These are phyloP conservation scores for Parnassius smintheus DNA, from an alignment of 2,888 invertebrate genomes.

Conservation along the genomic window DNA sequence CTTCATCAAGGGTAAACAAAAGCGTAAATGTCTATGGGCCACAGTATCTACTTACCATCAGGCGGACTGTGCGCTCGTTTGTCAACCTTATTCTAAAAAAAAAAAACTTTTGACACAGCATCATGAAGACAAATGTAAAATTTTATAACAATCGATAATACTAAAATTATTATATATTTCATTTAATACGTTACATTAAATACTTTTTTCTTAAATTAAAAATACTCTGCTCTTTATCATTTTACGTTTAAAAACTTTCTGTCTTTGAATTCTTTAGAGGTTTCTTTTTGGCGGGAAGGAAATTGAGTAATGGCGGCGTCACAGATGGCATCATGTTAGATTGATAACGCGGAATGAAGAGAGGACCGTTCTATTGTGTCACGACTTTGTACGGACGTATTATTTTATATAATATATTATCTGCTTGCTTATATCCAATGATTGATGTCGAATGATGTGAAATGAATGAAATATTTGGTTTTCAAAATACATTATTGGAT, in stretches of 20 bases:
- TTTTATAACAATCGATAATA: too few relatives aligned
- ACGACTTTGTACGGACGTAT: slow-evolving; percentile 39
- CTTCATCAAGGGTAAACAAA: too few relatives aligned
- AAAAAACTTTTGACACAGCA: too few relatives aligned
- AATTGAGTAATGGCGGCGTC: slow-evolving; percentile 78
- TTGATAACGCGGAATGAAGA: slow-evolving; percentile 75
- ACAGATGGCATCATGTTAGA: slow-evolving; percentile 79
- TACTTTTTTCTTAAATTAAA: too few relatives aligned
- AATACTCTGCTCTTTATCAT: background rate
- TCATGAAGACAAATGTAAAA: too few relatives aligned
- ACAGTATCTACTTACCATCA: too few relatives aligned
- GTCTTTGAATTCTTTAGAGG: slow-evolving; percentile 54
- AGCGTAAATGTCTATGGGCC: too few relatives aligned
- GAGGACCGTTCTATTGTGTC: slow-evolving; percentile 62
- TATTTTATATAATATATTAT: slow-evolving; percentile 36
- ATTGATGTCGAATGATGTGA: slow-evolving; percentile 27
- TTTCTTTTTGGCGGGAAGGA: slow-evolving; percentile 66
- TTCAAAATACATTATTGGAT: slow-evolving; percentile 1
- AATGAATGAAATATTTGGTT: background rate
- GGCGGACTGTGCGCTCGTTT: too few relatives aligned
- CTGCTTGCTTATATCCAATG: slow-evolving; percentile 10
- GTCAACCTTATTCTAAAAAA: too few relatives aligned
- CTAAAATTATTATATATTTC: too few relatives aligned
- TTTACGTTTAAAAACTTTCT: slow-evolving; percentile 25
- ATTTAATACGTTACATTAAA: too few relatives aligned